Percentiles rank a stretch among this genome's conserved stretches.
phyloP scores from a whole-genome alignment of 2,113 vertebrate genomes.

The Tyto alba region DNA sequence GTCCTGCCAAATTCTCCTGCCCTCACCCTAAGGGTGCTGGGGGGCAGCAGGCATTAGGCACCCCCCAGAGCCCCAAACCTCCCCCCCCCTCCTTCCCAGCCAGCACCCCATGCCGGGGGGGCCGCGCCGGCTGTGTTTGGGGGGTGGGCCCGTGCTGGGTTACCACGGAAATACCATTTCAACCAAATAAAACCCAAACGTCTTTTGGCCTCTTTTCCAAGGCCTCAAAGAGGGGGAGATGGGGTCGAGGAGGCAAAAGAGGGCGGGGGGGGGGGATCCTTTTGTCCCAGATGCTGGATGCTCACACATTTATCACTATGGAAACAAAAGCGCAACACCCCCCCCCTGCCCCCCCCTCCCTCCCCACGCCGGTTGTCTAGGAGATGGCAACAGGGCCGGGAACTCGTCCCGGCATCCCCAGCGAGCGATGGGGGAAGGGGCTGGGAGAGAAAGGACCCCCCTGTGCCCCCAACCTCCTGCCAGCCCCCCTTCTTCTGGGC shows the following conservation, averaged over 20 bases:
- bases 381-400: conserved; percentile 62
- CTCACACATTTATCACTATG: conserved; percentile 68
- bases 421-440: conserved; percentile 2
- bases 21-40: too few relatives aligned
- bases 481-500: not conserved
- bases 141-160: not conserved
- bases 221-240: not conserved
- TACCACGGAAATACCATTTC: not conserved
- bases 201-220: not conserved
- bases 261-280: not conserved
- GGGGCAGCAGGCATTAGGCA: accelerated
- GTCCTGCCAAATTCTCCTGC: not conserved
- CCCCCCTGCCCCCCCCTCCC: not conserved
- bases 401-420: conserved; percentile 61
- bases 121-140: not conserved
- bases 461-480: not conserved
- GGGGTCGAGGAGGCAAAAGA: not conserved
- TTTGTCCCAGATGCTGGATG: conserved; percentile 71
- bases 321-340: conserved; percentile 70
- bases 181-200: not conserved
- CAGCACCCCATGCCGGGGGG: not conserved
- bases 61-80: too few relatives aligned
- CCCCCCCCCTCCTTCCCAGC: not conserved
- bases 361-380: conserved; percentile 55
- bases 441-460: not conserved